Evolutionary conservation across 2,113 vertebrate genomes (phyloP).

Genomic region (Anser brachyrhynchus): DNA sequence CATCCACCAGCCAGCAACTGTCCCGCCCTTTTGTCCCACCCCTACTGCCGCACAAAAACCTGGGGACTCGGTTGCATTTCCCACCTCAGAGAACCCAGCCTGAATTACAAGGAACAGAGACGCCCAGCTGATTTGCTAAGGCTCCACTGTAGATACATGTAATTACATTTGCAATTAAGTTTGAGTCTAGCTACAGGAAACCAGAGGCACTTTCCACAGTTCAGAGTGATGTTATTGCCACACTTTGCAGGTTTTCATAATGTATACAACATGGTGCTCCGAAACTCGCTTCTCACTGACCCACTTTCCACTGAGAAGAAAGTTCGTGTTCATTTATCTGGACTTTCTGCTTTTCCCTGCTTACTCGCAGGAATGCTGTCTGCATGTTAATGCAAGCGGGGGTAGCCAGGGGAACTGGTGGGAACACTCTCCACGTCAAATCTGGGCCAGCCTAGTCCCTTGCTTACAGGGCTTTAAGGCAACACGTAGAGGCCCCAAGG

Average conservation of each 20-base stretch:
- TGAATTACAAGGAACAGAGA: not conserved
- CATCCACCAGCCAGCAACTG: not conserved
- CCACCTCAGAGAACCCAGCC: not conserved
- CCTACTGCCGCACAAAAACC: not conserved
- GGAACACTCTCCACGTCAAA: not conserved
- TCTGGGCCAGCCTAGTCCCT: conserved; percentile 6
- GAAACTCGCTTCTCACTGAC: conserved; percentile 33
- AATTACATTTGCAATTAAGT: not conserved
- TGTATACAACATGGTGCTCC: not conserved
- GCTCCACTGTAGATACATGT: not conserved
- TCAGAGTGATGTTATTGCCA: not conserved
- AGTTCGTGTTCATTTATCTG: conserved; percentile 56
- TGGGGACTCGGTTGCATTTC: not conserved
- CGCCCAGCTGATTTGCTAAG: not conserved
- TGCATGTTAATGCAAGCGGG: conserved; percentile 1
- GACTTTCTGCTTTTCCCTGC: conserved; percentile 32
- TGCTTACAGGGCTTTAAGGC: not conserved
- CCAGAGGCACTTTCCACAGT: not conserved
- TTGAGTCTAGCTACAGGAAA: conserved; percentile 12
- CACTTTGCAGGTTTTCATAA: conserved; percentile 7
- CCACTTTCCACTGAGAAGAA: conserved; percentile 39
- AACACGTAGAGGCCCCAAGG: not conserved
- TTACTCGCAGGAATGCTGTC: not conserved
- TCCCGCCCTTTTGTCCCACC: not conserved
- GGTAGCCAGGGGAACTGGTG: not conserved